A percentile compares a stretch with the other conserved stretches of the same genome.
phyloP scores from a whole-genome alignment of 2,888 invertebrate species.

The Orthosia cruda region DNA sequence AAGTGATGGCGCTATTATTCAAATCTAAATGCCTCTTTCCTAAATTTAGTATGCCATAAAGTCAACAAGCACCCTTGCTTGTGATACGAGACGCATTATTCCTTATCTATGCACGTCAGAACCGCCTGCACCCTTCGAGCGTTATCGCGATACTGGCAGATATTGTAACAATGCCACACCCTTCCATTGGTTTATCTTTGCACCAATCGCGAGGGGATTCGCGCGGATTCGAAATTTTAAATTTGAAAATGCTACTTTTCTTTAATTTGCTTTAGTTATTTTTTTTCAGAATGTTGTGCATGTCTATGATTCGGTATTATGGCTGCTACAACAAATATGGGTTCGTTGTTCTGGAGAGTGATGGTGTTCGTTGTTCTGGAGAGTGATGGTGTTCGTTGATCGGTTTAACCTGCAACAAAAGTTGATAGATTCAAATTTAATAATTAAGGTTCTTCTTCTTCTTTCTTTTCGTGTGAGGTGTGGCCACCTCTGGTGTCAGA shows the following conservation, averaged over 20 bases:
- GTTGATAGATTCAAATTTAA: background rate
- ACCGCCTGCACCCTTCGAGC: constrained; percentile 85
- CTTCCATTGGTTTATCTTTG: constrained; percentile 81
- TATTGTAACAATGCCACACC: constrained; percentile 87
- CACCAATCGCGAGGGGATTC: constrained; percentile 85
- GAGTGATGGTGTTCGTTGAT: background rate
- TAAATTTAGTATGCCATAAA: constrained; percentile 82
- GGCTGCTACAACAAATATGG: background rate
- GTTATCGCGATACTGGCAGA: constrained; percentile 89
- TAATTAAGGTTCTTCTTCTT: too few species aligned
- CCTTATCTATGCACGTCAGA: constrained; percentile 86
- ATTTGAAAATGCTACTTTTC: constrained; percentile 57
- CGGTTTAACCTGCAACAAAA: background rate
- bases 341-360: too few species aligned
- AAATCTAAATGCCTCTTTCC: constrained; percentile 78
- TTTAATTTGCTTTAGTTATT: constrained; percentile 22
- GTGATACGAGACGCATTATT: constrained; percentile 81
- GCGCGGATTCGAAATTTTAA: constrained; percentile 72
- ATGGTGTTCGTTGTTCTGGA: too few species aligned
- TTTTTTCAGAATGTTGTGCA: constrained; percentile 7
- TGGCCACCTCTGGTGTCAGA: too few species aligned
- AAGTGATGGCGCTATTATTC: constrained; percentile 77
- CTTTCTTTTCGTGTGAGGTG: too few species aligned
- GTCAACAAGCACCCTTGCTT: constrained; percentile 81
- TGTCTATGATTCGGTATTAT: background rate